Percentiles rank a stretch among this genome's conserved stretches.
Conservation (phyloP, 2,888 invertebrate genomes). For the Drosophila multiciliata region DNA sequence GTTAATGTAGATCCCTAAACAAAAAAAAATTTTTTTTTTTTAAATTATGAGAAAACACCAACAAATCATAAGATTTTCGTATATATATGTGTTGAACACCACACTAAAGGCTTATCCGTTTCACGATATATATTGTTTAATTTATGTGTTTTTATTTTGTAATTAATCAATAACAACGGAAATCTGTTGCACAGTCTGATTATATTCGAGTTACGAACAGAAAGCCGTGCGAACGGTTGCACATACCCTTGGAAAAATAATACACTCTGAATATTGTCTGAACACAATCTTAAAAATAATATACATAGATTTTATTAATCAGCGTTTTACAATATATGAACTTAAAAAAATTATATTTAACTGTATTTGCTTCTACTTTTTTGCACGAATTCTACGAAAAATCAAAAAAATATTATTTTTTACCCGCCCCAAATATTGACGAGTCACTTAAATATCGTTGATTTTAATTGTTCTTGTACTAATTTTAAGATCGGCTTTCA, state of each 20-base stretch:
- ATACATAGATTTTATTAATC: not conserved
- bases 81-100: conserved; percentile 7
- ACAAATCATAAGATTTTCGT: not conserved
- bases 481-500: not conserved
- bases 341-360: not conserved
- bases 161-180: not conserved
- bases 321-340: not conserved
- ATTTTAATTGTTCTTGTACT: not conserved
- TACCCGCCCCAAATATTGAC: not conserved
- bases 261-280: not conserved
- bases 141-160: not conserved
- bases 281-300: not conserved
- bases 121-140: conserved; percentile 5
- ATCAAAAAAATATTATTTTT: not conserved
- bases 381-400: not conserved
- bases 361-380: not conserved
- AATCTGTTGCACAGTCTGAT: not conserved
- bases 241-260: not conserved
- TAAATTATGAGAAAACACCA: not conserved
- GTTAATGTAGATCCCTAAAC: not conserved
- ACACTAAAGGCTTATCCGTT: conserved; percentile 8
- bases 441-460: not conserved
- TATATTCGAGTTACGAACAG: not conserved
- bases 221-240: not conserved
- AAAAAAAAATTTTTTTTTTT: not conserved